Conservation (phyloP, 2,797 vertebrate genomes). For the Tolypeutes matacus region DNA sequence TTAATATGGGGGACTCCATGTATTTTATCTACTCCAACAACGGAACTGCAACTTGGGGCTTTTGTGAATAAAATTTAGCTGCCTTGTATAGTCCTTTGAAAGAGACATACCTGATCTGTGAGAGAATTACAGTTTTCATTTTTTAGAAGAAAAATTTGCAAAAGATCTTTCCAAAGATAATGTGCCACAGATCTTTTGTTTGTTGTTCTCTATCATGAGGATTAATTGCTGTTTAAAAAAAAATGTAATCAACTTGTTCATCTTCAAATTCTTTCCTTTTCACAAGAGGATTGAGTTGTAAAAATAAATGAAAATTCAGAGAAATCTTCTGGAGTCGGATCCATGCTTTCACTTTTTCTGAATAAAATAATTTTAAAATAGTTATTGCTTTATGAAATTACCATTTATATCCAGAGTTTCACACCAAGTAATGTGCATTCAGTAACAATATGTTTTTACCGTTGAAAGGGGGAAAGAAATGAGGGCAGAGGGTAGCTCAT, state of each 20-base stretch:
- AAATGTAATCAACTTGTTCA: conserved; percentile 82
- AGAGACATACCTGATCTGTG: conserved; percentile 87
- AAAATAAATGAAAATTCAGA: conserved; percentile 78
- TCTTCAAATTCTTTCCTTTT: conserved; percentile 83
- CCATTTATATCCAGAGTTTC: not conserved
- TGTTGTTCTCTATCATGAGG: conserved; percentile 82
- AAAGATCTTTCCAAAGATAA: conserved; percentile 87
- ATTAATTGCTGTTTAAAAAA: conserved; percentile 82
- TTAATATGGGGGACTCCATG: conserved; percentile 52
- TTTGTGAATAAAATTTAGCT: conserved; percentile 88
- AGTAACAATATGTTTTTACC: not conserved
- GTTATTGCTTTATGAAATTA: not conserved
- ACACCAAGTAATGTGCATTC: not conserved
- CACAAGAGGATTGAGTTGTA: conserved; percentile 78
- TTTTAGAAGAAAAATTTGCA: conserved; percentile 78
- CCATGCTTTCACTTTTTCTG: conserved; percentile 31
- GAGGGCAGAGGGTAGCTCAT: not conserved
- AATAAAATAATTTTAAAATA: not conserved
- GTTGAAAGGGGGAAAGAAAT: not conserved
- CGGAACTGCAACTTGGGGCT: conserved; percentile 83
- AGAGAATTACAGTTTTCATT: conserved; percentile 81
- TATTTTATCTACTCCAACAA: conserved; percentile 81
- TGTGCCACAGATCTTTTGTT: conserved; percentile 86
- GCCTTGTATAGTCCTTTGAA: conserved; percentile 89
- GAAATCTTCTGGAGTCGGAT: conserved; percentile 64